Percentiles rank a stretch among this genome's conserved stretches.
Evolutionary conservation across 37 sponge, comb jelly and placozoan genomes (phyloP).

Genomic region (Spongilla lacustris): DNA sequence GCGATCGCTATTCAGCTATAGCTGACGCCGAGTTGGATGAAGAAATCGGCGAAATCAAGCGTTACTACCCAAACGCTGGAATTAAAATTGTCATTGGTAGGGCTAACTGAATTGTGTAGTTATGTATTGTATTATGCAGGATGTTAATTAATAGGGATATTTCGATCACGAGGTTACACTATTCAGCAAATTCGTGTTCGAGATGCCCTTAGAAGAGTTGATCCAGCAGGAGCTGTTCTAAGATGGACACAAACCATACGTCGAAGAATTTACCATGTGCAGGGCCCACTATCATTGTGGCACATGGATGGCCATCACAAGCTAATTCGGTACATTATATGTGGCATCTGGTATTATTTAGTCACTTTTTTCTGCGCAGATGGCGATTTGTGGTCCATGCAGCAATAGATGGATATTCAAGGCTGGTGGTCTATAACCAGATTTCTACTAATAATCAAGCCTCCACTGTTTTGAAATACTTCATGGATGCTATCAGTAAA

Average conservation of each 20-base stretch:
- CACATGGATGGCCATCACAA: constrained; percentile 31
- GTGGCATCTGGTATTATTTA: not conserved
- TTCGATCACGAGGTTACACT: constrained; percentile 11
- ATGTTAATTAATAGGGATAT: too few species aligned
- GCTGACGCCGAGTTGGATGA: constrained; percentile 48
- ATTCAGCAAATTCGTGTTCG: constrained; percentile 51
- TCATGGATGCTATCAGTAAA: constrained; percentile 12
- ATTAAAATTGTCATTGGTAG: too few species aligned
- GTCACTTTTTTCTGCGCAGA: constrained; percentile 8
- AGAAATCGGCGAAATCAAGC: constrained; percentile 12
- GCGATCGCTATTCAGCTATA: constrained; percentile 13
- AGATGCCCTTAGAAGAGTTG: constrained; percentile 50
- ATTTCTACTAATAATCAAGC: constrained; percentile 37
- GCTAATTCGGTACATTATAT: not conserved
- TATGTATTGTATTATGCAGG: too few species aligned
- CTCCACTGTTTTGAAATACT: constrained; percentile 33
- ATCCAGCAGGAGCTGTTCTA: constrained; percentile 37
- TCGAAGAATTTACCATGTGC: constrained; percentile 38
- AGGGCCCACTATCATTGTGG: constrained; percentile 45
- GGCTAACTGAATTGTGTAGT: too few species aligned
- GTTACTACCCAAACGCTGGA: constrained; percentile 31
- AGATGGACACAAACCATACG: constrained; percentile 30
- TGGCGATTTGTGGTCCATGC: constrained; percentile 70
- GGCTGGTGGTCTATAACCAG: constrained; percentile 35
- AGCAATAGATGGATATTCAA: constrained; percentile 50